Base-by-base conservation (phyloP, 1,140 invertebrate species). In the Drosophila mauritiana region DNA sequence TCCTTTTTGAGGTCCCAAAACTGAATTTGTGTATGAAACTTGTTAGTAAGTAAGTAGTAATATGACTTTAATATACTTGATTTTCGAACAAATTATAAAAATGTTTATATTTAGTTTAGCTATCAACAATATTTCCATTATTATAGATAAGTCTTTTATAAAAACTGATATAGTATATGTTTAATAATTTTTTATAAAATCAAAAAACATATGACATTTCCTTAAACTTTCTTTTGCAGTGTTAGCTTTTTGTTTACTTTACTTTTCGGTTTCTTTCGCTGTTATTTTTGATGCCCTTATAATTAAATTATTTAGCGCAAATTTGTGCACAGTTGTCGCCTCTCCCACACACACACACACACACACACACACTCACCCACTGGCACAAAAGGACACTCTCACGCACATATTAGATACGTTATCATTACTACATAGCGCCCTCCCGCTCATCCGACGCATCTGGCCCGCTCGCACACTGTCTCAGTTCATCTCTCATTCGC, bases 231-330 rank as follows among this genome's bases (percentile, higher is more conserved):
- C 15, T 1, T 31, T 10, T 22, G 7, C 8, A 0, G 34, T 4
- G 1, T 15, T 4, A 10, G 3, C 4, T 2, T n/a, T 27, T 20
- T 45, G 25, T 13, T 39, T 39, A 13, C 4, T 39, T 37, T 46
- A 42, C 31, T 57, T 73, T 58, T 67, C 10, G 46, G 40, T 52
- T 73, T 70, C 67, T 55, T 48, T 17, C 62, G 49, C 67, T 72
- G 53, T 69, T 53, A 68, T 70, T 56, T 55, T 69, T 70, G 63
- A 70, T 70, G 67, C 52, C 39, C 64, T 72, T 72, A 88, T 88
- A 86, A 86, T 86, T 82, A 82, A 86, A 86, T 86, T 81, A 86
- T 86, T 86, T 78, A 73, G 55, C 62, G 78, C 62, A 75, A 75
- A 86, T 86, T 86, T 76, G 80, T 72, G 76, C 74, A 67, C 74